These are phyloP conservation scores for Andricus quercusramuli DNA, from an alignment of 2,888 invertebrate genomes.

Conservation along the genomic window DNA sequence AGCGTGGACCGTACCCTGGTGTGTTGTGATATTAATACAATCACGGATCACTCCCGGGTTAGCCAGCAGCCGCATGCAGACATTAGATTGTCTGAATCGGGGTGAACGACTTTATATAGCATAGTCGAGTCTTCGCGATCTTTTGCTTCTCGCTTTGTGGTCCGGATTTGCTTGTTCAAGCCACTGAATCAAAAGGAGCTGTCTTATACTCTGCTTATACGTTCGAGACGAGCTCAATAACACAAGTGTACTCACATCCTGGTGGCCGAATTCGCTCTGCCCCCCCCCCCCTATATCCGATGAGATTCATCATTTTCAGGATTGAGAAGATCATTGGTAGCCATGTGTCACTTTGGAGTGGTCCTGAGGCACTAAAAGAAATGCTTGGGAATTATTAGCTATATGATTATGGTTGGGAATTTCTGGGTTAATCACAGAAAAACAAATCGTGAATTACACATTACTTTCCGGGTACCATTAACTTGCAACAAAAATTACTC, in stretches of 20 bases:
- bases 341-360: too few species aligned
- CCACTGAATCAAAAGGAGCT: slow-evolving; percentile 64
- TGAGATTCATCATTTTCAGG: background rate
- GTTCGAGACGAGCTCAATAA: slow-evolving; percentile 24
- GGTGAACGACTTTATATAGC: slow-evolving; percentile 78
- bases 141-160: slow-evolving; percentile 61
- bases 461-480: too few species aligned
- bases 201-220: slow-evolving; percentile 24
- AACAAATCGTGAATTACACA: too few species aligned
- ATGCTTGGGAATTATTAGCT: too few species aligned
- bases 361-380: too few species aligned
- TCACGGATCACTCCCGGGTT: slow-evolving; percentile 78
- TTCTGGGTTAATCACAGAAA: too few species aligned
- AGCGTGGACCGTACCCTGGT: slow-evolving; percentile 57
- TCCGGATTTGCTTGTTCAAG: slow-evolving; percentile 67
- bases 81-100: slow-evolving; percentile 79
- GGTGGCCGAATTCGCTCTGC: background rate
- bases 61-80: slow-evolving; percentile 75
- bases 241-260: slow-evolving; percentile 10
- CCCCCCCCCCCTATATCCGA: background rate
- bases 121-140: slow-evolving; percentile 59
- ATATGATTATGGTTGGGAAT: too few species aligned
- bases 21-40: slow-evolving; percentile 79
- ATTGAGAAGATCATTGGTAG: background rate
- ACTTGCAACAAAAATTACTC: too few species aligned